Conservation (phyloP, 1,140 invertebrate species). For the Brachionus koreanus region DNA sequence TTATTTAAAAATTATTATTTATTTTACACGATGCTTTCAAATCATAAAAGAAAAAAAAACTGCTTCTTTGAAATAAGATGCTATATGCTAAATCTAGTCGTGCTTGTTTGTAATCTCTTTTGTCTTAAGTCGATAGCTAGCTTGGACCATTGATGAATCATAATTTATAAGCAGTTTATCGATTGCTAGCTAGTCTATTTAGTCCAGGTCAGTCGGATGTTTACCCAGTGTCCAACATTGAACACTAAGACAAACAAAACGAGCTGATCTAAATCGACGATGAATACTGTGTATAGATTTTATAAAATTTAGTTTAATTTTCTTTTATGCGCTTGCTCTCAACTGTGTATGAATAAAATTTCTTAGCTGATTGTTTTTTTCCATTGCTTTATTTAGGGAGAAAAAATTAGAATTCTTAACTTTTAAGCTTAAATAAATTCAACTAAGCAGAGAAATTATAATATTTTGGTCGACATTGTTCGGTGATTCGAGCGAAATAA, state of each 20-base stretch:
- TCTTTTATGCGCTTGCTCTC: not conserved
- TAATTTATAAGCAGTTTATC: not conserved
- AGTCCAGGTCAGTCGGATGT: not conserved
- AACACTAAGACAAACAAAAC: not conserved
- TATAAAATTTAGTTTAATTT: not conserved
- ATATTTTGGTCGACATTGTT: not conserved
- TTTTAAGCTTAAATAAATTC: constrained; percentile 9
- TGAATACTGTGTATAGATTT: not conserved
- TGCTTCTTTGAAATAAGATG: not conserved
- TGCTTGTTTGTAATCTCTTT: not conserved
- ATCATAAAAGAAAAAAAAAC: not conserved
- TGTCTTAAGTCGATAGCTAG: not conserved
- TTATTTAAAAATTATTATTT: not conserved
- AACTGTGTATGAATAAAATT: constrained; percentile 9
- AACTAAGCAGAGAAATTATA: not conserved
- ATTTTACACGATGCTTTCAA: not conserved
- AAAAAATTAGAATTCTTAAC: not conserved
- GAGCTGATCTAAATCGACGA: not conserved
- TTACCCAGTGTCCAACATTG: not conserved
- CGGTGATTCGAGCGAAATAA: not conserved
- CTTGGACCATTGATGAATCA: not conserved
- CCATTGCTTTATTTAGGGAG: not conserved
- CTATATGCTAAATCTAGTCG: not conserved
- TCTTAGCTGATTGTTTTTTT: not conserved
- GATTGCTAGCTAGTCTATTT: not conserved